phyloP scores from a whole-genome alignment of 2,797 vertebrate genomes.

The Xenops minutus region DNA sequence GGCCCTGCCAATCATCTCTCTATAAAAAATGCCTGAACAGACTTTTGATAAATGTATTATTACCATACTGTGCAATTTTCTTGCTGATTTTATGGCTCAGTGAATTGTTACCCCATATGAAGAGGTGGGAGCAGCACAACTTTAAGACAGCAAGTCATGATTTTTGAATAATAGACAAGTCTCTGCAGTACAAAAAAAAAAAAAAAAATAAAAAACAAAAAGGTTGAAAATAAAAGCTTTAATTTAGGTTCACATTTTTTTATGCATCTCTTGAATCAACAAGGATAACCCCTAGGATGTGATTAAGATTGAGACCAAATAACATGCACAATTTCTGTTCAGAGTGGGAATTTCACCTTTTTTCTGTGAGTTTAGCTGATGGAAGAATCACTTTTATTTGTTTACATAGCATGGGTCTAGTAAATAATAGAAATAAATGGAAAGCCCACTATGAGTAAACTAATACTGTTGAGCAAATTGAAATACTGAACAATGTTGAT shows the following conservation, averaged over 20 bases:
- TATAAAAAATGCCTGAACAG: fast-evolving
- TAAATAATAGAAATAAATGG: neutral
- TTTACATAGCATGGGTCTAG: neutral
- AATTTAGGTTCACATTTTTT: neutral
- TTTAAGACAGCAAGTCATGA: neutral
- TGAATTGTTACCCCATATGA: fast-evolving
- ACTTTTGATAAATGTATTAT: fast-evolving
- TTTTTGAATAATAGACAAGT: neutral
- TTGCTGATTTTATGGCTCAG: neutral
- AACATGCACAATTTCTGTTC: neutral
- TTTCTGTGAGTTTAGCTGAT: neutral
- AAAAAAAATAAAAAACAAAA: neutral
- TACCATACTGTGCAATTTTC: fast-evolving
- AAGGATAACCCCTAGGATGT: neutral
- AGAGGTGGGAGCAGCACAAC: neutral
- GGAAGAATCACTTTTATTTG: neutral
- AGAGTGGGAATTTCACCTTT: neutral
- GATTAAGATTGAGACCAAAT: neutral
- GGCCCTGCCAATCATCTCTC: neutral
- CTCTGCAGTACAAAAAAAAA: neutral
- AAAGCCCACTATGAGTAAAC: neutral
- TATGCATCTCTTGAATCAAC: neutral
- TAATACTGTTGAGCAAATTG: neutral
- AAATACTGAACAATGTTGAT: neutral
- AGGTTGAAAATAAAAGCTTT: neutral